Evolutionary conservation across 2,888 invertebrate genomes (phyloP).

Genomic region (Hypselothyrea guttata): DNA sequence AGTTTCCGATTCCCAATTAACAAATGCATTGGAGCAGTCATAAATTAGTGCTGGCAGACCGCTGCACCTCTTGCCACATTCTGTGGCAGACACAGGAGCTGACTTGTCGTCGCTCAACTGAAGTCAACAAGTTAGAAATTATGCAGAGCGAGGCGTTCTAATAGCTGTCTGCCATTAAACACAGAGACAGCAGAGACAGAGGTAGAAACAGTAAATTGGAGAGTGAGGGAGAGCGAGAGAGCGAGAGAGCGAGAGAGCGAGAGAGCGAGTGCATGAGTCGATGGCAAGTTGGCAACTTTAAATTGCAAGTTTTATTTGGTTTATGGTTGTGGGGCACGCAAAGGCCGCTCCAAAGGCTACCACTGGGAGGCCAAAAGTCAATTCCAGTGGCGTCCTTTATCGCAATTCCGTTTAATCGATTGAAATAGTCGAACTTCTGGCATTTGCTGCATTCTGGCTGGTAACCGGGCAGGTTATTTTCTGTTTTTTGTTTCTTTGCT

Average conservation of each 20-base stretch:
- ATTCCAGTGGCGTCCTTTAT: slow-evolving; percentile 36
- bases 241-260: not conserved
- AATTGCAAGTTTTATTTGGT: slow-evolving; percentile 40
- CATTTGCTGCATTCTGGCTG: slow-evolving; percentile 20
- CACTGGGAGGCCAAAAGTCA: slow-evolving; percentile 16
- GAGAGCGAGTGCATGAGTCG: not conserved
- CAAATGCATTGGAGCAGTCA: slow-evolving; percentile 42
- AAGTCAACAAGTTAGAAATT: slow-evolving; percentile 55
- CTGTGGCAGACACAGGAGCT: not conserved
- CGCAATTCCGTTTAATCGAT: slow-evolving; percentile 43
- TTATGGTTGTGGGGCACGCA: slow-evolving; percentile 43
- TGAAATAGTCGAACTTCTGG: slow-evolving; percentile 33
- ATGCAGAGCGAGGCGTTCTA: slow-evolving; percentile 37
- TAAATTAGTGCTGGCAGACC: slow-evolving; percentile 28
- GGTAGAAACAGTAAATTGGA: not conserved
- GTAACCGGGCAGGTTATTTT: slow-evolving; percentile 15
- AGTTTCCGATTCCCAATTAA: slow-evolving; percentile 29
- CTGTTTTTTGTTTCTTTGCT: slow-evolving; percentile 27
- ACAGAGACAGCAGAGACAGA: not conserved
- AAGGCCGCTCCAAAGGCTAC: slow-evolving; percentile 17
- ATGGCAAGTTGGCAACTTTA: slow-evolving; percentile 26
- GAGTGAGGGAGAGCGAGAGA: not conserved
- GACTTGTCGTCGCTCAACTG: slow-evolving; percentile 28
- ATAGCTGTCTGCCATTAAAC: slow-evolving; percentile 39
- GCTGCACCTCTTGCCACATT: not conserved